Evolutionary conservation across 2,113 vertebrate genomes (phyloP).

Genomic region (Dendrocopos noguchii): DNA sequence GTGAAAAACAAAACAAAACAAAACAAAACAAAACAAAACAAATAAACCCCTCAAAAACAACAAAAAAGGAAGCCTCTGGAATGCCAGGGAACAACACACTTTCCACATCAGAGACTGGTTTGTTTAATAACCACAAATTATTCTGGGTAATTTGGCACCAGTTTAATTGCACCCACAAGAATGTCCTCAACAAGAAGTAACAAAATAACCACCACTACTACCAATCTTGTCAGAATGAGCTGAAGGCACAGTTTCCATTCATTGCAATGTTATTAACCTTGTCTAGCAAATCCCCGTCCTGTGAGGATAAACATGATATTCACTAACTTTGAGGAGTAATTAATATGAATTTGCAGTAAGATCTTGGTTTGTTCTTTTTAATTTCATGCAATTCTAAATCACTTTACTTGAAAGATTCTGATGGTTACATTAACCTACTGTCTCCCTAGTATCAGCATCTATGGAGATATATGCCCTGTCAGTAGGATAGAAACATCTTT

Average conservation of each 20-base stretch:
- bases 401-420: not conserved
- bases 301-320: not conserved
- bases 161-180: conserved; percentile 57
- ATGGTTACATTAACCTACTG: not conserved
- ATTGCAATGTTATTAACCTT: conserved; percentile 58
- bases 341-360: not conserved
- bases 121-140: conserved; percentile 71
- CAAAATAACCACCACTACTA: conserved; percentile 30
- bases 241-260: conserved; percentile 41
- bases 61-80: not conserved
- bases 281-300: not conserved
- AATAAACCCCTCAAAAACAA: too few species aligned
- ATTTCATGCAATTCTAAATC: not conserved
- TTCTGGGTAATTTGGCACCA: conserved; percentile 69
- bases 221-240: not conserved
- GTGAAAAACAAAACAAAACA: not conserved
- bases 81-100: conserved; percentile 38
- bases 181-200: conserved; percentile 36
- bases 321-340: not conserved
- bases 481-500: not conserved
- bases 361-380: not conserved
- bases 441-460: not conserved
- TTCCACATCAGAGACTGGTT: conserved; percentile 50
- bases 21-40: too few species aligned
- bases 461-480: not conserved